Conservation (phyloP, 2,113 vertebrate genomes). For the Etia nguti region DNA sequence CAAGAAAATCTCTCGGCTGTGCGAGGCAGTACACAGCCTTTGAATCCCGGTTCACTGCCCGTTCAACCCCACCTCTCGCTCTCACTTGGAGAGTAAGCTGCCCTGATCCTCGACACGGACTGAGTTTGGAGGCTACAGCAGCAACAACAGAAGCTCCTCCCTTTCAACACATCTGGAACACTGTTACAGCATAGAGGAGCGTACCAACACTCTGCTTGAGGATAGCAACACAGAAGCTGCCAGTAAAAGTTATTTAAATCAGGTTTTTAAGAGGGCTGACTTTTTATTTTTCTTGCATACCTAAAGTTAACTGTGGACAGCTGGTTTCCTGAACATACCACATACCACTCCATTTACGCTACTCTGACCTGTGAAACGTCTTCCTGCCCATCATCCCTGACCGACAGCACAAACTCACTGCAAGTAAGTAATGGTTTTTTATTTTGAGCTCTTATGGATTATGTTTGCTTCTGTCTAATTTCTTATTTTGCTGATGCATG, state of each 20-base stretch:
- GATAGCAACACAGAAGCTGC: background rate
- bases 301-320: background rate
- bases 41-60: background rate
- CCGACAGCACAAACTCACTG: background rate
- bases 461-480: background rate
- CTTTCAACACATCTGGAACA: slow-evolving; percentile 9
- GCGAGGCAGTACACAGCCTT: background rate
- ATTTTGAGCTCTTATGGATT: background rate
- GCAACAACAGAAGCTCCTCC: slow-evolving; percentile 30
- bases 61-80: background rate
- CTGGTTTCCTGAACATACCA: slow-evolving; percentile 31
- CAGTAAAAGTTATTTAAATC: background rate
- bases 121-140: background rate
- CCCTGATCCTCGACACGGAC: background rate
- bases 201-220: background rate
- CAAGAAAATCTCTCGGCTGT: background rate
- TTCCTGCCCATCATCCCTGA: background rate
- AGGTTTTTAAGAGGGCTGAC: background rate
- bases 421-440: slow-evolving; percentile 15
- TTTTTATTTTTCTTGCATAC: background rate
- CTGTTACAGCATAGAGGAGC: background rate
- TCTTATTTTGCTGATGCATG: background rate
- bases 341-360: background rate
- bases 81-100: background rate
- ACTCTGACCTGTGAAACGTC: background rate